Evolutionary conservation across 1,140 invertebrate genomes (phyloP).

Genomic region (Antheraea pernyi): DNA sequence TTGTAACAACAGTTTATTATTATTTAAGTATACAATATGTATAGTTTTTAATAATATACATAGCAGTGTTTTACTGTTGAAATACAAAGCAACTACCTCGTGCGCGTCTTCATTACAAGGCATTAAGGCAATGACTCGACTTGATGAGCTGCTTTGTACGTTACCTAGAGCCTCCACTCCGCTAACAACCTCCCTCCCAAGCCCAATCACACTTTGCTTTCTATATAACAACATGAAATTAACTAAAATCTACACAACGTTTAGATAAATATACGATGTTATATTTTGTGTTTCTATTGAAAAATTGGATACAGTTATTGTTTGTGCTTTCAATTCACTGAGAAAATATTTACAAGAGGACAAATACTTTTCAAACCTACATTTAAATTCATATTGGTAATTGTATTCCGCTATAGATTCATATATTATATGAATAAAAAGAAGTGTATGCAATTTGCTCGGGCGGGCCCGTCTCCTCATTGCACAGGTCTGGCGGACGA

Average conservation of each 20-base stretch:
- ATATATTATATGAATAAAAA: no score
- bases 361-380: no score
- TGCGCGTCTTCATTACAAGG: conserved; percentile 5
- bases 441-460: no score
- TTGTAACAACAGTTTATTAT: no score
- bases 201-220: background rate
- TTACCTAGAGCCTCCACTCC: background rate
- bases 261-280: background rate
- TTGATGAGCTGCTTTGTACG: conserved; percentile 12
- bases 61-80: background rate
- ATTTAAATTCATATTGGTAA: no score
- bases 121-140: conserved; percentile 14
- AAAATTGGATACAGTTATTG: no score
- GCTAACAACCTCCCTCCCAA: background rate
- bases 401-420: no score
- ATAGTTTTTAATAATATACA: background rate
- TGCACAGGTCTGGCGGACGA: no score
- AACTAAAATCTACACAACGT: background rate
- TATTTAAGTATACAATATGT: no score
- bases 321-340: no score
- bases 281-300: background rate
- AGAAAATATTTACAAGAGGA: no score
- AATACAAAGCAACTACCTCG: background rate
- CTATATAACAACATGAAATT: background rate
- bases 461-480: no score